A percentile compares a stretch with the other conserved stretches of the same genome.
These are phyloP conservation scores for Dasypolia templi DNA, from an alignment of 2,888 invertebrate species.

Conservation along the genomic window DNA sequence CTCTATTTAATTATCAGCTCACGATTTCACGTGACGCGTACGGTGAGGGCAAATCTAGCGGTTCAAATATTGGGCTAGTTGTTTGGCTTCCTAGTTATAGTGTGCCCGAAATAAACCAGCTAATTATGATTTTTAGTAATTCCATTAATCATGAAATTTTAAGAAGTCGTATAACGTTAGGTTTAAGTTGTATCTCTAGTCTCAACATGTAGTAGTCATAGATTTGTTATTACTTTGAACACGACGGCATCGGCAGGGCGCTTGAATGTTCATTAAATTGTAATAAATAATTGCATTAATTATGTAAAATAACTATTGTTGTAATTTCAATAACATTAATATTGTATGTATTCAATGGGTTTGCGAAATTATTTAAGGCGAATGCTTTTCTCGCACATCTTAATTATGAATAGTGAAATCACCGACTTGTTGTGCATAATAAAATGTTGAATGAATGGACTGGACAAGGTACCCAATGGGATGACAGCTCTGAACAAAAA, in stretches of 20 bases:
- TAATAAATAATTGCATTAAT: conserved; percentile 61
- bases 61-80: conserved; percentile 45
- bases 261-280: conserved; percentile 51
- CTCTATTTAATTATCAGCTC: background rate
- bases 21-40: too few relatives aligned
- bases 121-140: conserved; percentile 68
- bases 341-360: conserved; percentile 70
- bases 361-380: conserved; percentile 74
- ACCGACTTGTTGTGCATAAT: conserved; percentile 74
- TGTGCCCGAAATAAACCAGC: conserved; percentile 75
- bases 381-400: conserved; percentile 85
- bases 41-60: background rate
- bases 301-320: conserved; percentile 67
- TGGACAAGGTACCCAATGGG: conserved; percentile 57
- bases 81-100: conserved; percentile 59
- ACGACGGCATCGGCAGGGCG: conserved; percentile 43
- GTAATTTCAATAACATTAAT: conserved; percentile 66
- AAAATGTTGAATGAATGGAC: conserved; percentile 57
- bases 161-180: conserved; percentile 69
- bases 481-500: conserved; percentile 11
- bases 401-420: conserved; percentile 76
- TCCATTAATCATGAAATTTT: conserved; percentile 72
- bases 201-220: conserved; percentile 86
- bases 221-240: conserved; percentile 77
- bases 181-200: conserved; percentile 87